These are phyloP conservation scores for Poeciliopsis turneri DNA, from an alignment of 2,797 vertebrate species.

Conservation along the genomic window DNA sequence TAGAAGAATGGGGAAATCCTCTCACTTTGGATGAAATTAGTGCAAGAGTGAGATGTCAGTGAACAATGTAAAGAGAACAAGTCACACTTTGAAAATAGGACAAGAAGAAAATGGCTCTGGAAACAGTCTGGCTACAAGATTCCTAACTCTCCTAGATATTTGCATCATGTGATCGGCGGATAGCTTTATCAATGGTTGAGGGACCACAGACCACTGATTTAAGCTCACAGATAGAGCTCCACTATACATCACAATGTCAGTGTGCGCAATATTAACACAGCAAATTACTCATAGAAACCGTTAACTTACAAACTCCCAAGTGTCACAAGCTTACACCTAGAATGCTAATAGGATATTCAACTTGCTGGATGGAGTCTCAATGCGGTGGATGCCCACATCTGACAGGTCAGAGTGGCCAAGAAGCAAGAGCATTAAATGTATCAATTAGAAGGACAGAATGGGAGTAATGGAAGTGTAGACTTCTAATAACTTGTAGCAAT, in stretches of 20 bases:
- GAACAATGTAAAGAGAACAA: neutral
- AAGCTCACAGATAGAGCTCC: neutral
- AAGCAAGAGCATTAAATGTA: neutral
- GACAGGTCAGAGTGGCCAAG: neutral
- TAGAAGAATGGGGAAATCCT: neutral
- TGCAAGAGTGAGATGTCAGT: neutral
- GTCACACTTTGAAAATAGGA: neutral
- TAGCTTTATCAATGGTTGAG: neutral
- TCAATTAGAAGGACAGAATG: neutral
- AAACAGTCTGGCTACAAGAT: neutral
- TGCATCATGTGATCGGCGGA: neutral
- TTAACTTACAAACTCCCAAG: neutral
- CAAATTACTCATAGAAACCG: neutral
- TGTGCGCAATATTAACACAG: neutral
- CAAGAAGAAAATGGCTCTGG: neutral
- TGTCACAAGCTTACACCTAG: neutral
- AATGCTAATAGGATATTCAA: neutral
- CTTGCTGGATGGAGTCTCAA: neutral
- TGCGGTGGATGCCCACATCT: neutral
- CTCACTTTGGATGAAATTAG: neutral
- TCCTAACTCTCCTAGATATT: neutral
- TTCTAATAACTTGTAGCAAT: neutral
- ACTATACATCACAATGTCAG: neutral
- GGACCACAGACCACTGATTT: neutral
- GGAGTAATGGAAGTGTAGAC: neutral